Conservation (phyloP, 2,888 invertebrate species). For the Morpho achilles region DNA sequence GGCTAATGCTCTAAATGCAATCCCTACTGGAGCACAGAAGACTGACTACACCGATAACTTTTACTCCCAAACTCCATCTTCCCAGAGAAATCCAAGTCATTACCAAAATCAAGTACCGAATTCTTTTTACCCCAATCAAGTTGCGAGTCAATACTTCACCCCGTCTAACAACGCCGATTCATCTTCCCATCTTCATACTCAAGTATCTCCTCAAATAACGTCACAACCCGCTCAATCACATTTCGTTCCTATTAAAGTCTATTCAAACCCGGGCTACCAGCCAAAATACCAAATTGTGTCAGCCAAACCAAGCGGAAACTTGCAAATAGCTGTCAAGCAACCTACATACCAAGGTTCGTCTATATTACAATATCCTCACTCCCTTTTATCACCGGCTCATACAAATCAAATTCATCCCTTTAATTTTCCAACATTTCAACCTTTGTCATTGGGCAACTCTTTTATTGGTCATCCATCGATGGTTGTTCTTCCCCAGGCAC, state of each 20-base stretch:
- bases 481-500: conserved; percentile 57
- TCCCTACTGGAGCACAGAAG: conserved; percentile 66
- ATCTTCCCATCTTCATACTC: conserved; percentile 34
- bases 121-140: conserved; percentile 65
- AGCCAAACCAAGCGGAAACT: conserved; percentile 53
- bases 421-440: conserved; percentile 49
- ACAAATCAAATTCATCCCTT: conserved; percentile 42
- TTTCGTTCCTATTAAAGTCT: conserved; percentile 60
- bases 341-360: conserved; percentile 43
- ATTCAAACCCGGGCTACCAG: conserved; percentile 65
- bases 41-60: conserved; percentile 67
- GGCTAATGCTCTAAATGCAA: conserved; percentile 55
- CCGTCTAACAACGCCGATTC: conserved; percentile 38
- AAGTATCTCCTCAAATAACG: conserved; percentile 9
- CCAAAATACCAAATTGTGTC: conserved; percentile 65
- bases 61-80: conserved; percentile 51
- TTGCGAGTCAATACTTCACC: conserved; percentile 53
- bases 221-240: conserved; percentile 47
- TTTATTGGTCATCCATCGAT: conserved; percentile 60
- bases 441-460: conserved; percentile 44
- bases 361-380: conserved; percentile 48
- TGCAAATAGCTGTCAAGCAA: conserved; percentile 59
- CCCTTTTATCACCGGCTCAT: conserved; percentile 41
- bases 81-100: conserved; percentile 39
- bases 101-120: conserved; percentile 57